Conservation (phyloP, 2,797 vertebrate species). For the Sardinella longiceps region DNA sequence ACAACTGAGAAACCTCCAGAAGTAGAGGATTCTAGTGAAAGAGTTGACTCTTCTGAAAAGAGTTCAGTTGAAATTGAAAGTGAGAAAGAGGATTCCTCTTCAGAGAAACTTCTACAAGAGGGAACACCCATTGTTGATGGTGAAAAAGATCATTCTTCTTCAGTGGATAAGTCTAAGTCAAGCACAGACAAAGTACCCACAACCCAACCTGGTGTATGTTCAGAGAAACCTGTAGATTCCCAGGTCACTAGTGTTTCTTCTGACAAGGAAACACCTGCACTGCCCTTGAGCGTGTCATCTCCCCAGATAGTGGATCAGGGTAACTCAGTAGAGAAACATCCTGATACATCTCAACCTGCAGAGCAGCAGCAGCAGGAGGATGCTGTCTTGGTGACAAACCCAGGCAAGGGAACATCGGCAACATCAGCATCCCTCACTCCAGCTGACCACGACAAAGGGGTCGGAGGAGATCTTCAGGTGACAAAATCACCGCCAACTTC, state of each 20-base stretch:
- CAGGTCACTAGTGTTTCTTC: background rate
- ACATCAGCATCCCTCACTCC: background rate
- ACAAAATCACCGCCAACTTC: background rate
- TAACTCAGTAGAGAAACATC: background rate
- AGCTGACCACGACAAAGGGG: background rate
- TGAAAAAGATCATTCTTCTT: background rate
- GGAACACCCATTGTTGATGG: background rate
- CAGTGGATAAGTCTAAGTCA: background rate
- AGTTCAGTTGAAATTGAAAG: no score
- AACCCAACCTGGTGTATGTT: background rate
- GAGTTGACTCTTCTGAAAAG: background rate
- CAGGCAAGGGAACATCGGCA: background rate
- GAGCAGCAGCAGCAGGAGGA: background rate
- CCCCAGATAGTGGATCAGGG: background rate
- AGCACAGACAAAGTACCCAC: background rate
- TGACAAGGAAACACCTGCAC: background rate
- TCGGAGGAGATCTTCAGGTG: background rate
- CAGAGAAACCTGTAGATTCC: background rate
- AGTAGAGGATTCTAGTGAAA: background rate
- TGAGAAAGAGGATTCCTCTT: background rate
- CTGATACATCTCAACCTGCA: background rate
- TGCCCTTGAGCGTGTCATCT: background rate
- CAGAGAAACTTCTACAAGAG: no score
- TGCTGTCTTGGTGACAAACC: background rate
- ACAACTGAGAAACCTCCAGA: conserved; percentile 31